Conservation (phyloP, 2,888 invertebrate species). For the Stegophylla sp. region DNA sequence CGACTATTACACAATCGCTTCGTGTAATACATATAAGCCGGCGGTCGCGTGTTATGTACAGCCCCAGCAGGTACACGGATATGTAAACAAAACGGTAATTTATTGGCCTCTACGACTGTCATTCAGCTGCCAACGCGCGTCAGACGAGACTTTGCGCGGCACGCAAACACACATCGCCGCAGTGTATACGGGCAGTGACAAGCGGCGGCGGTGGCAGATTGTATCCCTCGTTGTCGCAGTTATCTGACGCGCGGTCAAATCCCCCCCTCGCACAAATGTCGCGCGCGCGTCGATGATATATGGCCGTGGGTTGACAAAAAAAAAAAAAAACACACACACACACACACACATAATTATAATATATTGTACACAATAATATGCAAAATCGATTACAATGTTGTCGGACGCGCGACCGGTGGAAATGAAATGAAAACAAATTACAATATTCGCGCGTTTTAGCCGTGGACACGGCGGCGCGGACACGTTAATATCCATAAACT, state of each 20-base stretch:
- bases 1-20: neutral
- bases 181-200: slow-evolving; percentile 25
- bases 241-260: slow-evolving; percentile 9
- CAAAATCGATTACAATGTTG: too few species aligned
- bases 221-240: slow-evolving; percentile 20
- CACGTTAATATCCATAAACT: too few species aligned
- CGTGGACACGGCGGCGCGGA: too few species aligned
- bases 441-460: too few species aligned
- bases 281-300: slow-evolving; percentile 9
- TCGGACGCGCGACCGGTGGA: too few species aligned
- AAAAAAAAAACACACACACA: neutral
- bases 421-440: too few species aligned
- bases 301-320: neutral
- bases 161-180: slow-evolving; percentile 18
- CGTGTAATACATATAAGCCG: neutral
- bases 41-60: neutral
- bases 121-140: slow-evolving; percentile 46
- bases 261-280: neutral
- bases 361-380: too few species aligned
- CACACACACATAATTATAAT: too few species aligned
- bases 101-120: slow-evolving; percentile 45
- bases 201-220: neutral
- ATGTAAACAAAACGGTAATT: slow-evolving; percentile 44
- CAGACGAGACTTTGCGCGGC: neutral
- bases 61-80: neutral